phyloP scores from a whole-genome alignment of 2,113 vertebrate species.

The Sprattus sprattus region DNA sequence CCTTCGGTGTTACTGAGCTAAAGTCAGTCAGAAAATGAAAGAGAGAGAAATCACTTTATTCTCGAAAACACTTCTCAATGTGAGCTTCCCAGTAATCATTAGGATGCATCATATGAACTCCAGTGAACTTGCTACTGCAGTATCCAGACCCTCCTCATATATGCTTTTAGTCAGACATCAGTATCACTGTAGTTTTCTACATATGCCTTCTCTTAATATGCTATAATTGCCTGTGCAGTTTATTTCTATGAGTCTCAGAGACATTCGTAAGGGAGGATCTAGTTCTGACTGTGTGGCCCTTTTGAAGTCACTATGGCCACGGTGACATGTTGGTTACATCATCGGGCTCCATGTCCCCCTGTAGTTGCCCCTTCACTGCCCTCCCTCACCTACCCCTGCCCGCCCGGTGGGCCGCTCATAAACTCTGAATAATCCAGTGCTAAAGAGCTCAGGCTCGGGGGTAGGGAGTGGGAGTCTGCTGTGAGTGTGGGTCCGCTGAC shows the following conservation, averaged over 20 bases:
- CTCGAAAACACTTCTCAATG: not conserved
- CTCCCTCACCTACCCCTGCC: not conserved
- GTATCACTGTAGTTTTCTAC: too few species aligned
- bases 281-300: too few species aligned
- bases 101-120: not conserved
- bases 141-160: too few species aligned
- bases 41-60: not conserved
- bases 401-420: not conserved
- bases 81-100: not conserved
- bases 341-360: not conserved
- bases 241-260: too few species aligned
- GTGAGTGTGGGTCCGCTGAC: constrained; percentile 23
- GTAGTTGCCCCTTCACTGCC: not conserved
- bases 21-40: not conserved
- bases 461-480: not conserved
- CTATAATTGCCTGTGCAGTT: too few species aligned
- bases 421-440: not conserved
- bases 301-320: not conserved
- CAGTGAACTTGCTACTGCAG: not conserved
- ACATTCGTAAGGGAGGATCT: too few species aligned
- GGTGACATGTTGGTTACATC: not conserved
- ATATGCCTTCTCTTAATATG: too few species aligned
- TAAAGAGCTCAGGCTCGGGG: not conserved
- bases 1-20: not conserved
- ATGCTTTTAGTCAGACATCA: too few species aligned